These are phyloP conservation scores for Hydriomena furcata DNA, from an alignment of 2,888 invertebrate species.

Conservation along the genomic window DNA sequence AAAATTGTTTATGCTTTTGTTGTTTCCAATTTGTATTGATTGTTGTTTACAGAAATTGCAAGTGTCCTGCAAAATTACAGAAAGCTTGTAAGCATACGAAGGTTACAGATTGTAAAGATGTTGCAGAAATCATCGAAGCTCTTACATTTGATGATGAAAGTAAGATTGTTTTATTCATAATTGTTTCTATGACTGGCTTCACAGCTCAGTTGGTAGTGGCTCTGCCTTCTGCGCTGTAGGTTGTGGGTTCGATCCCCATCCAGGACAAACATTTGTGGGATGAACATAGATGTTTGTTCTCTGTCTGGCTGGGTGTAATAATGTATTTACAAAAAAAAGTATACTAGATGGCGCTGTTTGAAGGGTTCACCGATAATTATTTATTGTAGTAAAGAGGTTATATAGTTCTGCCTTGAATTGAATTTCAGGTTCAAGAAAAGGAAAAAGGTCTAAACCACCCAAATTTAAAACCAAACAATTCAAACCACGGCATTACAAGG, in stretches of 20 bases:
- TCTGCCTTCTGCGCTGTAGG: too few species aligned
- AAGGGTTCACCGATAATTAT: too few species aligned
- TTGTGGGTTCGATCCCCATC: too few species aligned
- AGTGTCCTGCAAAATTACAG: constrained; percentile 52
- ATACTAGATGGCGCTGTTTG: too few species aligned
- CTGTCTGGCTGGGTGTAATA: too few species aligned
- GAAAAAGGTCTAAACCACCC: constrained; percentile 41
- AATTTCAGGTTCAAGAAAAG: constrained; percentile 40
- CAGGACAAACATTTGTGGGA: too few species aligned
- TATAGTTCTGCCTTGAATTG: not conserved
- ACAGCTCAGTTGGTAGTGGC: too few species aligned
- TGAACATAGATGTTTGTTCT: too few species aligned
- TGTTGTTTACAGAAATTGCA: constrained; percentile 50
- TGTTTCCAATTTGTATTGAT: constrained; percentile 22
- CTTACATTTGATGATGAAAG: constrained; percentile 56
- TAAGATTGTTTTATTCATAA: constrained; percentile 37
- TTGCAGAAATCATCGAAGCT: constrained; percentile 63
- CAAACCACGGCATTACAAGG: constrained; percentile 57
- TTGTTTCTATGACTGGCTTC: not conserved
- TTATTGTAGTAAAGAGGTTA: too few species aligned
- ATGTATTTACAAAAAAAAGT: too few species aligned
- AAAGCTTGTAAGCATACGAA: constrained; percentile 46
- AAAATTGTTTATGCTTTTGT: too few species aligned
- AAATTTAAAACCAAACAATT: constrained; percentile 62
- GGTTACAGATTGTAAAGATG: constrained; percentile 56